Conservation (phyloP, 2,113 vertebrate species). For the Leptosomus discolor region DNA sequence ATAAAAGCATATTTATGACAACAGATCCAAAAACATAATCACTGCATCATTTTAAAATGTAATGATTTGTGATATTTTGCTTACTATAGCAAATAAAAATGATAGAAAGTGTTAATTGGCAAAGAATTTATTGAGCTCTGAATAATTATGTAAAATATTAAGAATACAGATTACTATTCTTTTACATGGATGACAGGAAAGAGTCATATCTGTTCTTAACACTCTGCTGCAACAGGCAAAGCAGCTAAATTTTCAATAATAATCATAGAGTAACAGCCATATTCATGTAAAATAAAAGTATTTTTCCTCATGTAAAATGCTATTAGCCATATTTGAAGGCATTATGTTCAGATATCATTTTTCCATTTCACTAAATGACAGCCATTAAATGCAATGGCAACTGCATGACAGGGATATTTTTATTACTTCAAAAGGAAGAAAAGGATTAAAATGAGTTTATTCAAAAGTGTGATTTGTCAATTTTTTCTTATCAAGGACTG, state of each 20-base stretch:
- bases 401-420: conserved; percentile 80
- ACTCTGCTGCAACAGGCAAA: conserved; percentile 63
- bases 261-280: conserved; percentile 58
- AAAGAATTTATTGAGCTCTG: conserved; percentile 25
- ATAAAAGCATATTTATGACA: conserved; percentile 19
- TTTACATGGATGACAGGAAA: conserved; percentile 51
- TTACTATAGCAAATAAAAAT: conserved; percentile 31
- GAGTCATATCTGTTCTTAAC: conserved; percentile 51
- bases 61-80: not conserved
- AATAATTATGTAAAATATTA: conserved; percentile 45
- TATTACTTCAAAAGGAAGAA: conserved; percentile 81
- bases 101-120: conserved; percentile 24
- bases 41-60: conserved; percentile 21
- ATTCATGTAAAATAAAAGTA: conserved; percentile 74
- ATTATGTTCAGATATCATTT: conserved; percentile 75
- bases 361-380: conserved; percentile 80
- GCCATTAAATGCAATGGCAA: conserved; percentile 76
- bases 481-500: conserved; percentile 73
- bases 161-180: conserved; percentile 52
- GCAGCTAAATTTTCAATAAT: conserved; percentile 70
- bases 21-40: not conserved
- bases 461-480: conserved; percentile 83
- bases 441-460: conserved; percentile 88
- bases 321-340: conserved; percentile 77
- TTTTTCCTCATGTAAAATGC: conserved; percentile 71